A percentile compares a stretch with the other conserved stretches of the same genome.
These are phyloP conservation scores for Lacerta viridis DNA, from an alignment of 2,797 vertebrate genomes.

Conservation along the genomic window DNA sequence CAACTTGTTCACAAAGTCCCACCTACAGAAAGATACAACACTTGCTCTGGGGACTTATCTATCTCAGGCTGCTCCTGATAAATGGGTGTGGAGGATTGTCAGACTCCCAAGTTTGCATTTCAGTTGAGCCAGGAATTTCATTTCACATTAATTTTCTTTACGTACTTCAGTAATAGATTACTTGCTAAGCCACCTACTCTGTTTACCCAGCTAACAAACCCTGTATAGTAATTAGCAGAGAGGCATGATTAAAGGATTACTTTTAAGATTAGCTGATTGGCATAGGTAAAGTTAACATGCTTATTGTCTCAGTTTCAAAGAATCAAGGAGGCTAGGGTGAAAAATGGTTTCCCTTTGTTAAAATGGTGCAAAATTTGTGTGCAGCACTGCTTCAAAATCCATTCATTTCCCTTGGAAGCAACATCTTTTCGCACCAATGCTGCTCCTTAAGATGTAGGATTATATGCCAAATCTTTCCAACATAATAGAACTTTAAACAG, in stretches of 20 bases:
- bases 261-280: constrained; percentile 21
- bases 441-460: neutral
- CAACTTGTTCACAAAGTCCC: neutral
- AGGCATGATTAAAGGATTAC: constrained; percentile 44
- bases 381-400: neutral
- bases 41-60: too few species aligned
- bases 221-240: neutral
- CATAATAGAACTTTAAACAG: constrained; percentile 25
- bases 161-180: constrained; percentile 3
- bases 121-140: constrained; percentile 19
- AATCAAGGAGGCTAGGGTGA: constrained; percentile 19
- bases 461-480: constrained; percentile 36
- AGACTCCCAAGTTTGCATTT: neutral
- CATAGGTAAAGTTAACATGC: neutral
- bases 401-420: constrained; percentile 38
- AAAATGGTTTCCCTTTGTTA: constrained; percentile 13
- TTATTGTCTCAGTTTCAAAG: neutral
- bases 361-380: neutral
- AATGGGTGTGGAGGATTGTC: neutral
- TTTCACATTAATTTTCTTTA: constrained; percentile 18
- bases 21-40: neutral
- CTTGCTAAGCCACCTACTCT: neutral
- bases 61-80: neutral
- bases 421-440: neutral
- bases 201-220: constrained; percentile 17